Evolutionary conservation across 1,140 invertebrate species (phyloP).

Genomic region (Alviniconcha marisindica): DNA sequence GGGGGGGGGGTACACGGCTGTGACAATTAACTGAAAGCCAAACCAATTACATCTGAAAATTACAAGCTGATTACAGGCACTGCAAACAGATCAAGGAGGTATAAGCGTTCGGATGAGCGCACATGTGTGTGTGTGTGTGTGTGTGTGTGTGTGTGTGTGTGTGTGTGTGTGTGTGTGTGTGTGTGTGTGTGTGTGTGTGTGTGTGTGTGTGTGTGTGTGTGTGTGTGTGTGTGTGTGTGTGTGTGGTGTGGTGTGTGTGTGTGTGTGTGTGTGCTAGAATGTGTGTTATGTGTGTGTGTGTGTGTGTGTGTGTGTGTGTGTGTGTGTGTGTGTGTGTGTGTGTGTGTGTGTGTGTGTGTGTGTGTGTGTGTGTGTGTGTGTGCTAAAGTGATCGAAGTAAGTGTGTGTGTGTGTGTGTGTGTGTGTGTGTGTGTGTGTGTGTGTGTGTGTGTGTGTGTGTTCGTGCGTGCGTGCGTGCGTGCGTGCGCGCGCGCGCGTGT

Average conservation of each 20-base stretch:
- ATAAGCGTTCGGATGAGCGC: neutral
- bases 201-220: constrained; percentile 13
- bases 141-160: constrained; percentile 10
- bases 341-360: neutral
- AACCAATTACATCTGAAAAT: too few relatives aligned
- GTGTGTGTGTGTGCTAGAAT: too few relatives aligned
- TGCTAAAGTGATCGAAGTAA: neutral
- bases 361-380: neutral
- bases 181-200: constrained; percentile 23
- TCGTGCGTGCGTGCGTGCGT: neutral
- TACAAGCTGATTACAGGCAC: too few relatives aligned
- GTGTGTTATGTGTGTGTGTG: too few relatives aligned
- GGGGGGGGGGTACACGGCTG: too few relatives aligned
- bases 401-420: neutral
- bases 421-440: neutral
- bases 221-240: constrained; percentile 26
- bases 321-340: constrained; percentile 13
- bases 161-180: neutral
- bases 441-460: neutral
- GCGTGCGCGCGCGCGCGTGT: neutral
- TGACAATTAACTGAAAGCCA: too few relatives aligned
- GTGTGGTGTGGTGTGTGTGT: neutral
- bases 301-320: neutral
- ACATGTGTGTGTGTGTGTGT: constrained; percentile 6
- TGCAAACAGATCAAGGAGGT: too few relatives aligned